These are phyloP conservation scores for Podotricha telesiphe DNA, from an alignment of 2,888 invertebrate species.

Conservation along the genomic window DNA sequence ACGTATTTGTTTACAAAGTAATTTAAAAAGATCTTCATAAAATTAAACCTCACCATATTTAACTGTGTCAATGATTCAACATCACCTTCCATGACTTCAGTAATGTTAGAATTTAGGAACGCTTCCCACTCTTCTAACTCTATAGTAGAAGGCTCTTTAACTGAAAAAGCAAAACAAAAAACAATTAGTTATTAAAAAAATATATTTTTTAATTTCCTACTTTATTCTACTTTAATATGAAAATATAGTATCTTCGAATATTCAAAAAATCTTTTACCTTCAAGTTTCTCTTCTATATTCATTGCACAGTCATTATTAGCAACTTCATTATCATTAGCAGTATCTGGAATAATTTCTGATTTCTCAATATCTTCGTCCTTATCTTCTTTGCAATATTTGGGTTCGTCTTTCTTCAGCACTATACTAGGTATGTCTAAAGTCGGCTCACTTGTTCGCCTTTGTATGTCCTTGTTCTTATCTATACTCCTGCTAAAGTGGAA, in stretches of 20 bases:
- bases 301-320: slow-evolving; percentile 70
- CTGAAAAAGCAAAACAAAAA: slow-evolving; percentile 52
- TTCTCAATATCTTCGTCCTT: slow-evolving; percentile 75
- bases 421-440: slow-evolving; percentile 64
- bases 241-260: neutral
- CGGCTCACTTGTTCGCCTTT: slow-evolving; percentile 76
- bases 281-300: slow-evolving; percentile 62
- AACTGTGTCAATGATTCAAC: slow-evolving; percentile 88
- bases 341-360: slow-evolving; percentile 74
- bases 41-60: slow-evolving; percentile 78
- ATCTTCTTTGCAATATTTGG: slow-evolving; percentile 70
- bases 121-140: slow-evolving; percentile 95
- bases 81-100: slow-evolving; percentile 92
- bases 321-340: slow-evolving; percentile 67
- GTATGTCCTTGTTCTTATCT: slow-evolving; percentile 75
- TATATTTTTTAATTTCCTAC: too few species aligned
- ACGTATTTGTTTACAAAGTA: too few species aligned
- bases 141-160: slow-evolving; percentile 85
- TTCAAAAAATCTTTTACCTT: slow-evolving; percentile 55
- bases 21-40: too few species aligned
- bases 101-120: slow-evolving; percentile 91
- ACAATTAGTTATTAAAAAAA: too few species aligned
- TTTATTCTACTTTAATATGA: too few species aligned
- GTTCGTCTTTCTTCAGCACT: slow-evolving; percentile 57
- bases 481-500: slow-evolving; percentile 77